These are phyloP conservation scores for Drosophila ohnishii DNA, from an alignment of 1,140 invertebrate species.

Conservation along the genomic window DNA sequence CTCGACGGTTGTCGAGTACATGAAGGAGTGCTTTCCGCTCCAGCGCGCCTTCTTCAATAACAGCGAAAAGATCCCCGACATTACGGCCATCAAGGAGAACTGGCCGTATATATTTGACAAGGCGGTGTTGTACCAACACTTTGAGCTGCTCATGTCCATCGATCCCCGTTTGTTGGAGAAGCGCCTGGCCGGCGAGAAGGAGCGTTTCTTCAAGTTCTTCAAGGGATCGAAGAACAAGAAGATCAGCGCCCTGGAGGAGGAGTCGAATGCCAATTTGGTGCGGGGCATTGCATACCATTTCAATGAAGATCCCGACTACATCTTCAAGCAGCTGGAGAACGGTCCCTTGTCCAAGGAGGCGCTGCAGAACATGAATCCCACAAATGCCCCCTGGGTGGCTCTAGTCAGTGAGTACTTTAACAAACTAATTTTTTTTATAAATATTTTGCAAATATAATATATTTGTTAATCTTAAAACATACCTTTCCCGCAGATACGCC, in stretches of 20 bases:
- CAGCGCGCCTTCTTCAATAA: constrained; percentile 73
- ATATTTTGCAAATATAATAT: no score
- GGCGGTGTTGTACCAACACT: constrained; percentile 65
- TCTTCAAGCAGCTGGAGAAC: constrained; percentile 64
- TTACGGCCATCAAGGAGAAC: constrained; percentile 69
- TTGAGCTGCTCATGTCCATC: constrained; percentile 74
- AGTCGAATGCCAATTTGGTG: constrained; percentile 62
- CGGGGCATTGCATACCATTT: constrained; percentile 71
- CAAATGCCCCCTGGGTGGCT: constrained; percentile 73
- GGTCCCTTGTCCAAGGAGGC: constrained; percentile 57
- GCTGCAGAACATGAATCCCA: constrained; percentile 67
- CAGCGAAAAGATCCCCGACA: constrained; percentile 71
- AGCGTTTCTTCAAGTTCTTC: constrained; percentile 70
- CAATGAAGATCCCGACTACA: constrained; percentile 72
- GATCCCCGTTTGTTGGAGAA: constrained; percentile 63
- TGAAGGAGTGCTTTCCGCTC: constrained; percentile 74
- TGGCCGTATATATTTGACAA: constrained; percentile 75
- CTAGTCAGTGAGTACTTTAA: constrained; percentile 67
- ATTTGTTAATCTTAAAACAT: not conserved
- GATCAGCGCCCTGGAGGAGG: constrained; percentile 55
- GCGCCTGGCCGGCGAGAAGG: constrained; percentile 51
- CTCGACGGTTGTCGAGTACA: constrained; percentile 55
- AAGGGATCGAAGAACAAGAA: constrained; percentile 71
- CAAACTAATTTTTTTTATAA: not conserved
- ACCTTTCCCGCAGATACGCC: constrained; percentile 41